A percentile compares a stretch with the other conserved stretches of the same genome.
phyloP scores from a whole-genome alignment of 2,797 vertebrate species.

The Semaprochilodus insignis region DNA sequence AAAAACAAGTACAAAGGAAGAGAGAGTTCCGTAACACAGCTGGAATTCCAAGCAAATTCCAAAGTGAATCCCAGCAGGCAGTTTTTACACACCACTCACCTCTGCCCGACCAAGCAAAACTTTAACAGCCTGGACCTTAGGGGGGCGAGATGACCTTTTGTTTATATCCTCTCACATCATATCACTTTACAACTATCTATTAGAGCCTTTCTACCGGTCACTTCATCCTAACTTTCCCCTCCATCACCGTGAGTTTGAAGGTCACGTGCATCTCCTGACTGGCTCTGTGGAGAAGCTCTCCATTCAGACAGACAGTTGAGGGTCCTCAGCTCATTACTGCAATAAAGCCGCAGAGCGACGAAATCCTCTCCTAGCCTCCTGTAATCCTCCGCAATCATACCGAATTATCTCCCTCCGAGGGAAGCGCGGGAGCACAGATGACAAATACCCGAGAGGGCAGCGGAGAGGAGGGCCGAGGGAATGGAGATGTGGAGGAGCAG shows the following conservation, averaged over 20 bases:
- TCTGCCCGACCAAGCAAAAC: slow-evolving; percentile 24
- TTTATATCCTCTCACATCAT: slow-evolving; percentile 22
- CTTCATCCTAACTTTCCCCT: slow-evolving; percentile 6
- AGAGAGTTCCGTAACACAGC: not conserved
- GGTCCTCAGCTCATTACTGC: slow-evolving; percentile 51
- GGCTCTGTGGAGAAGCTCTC: slow-evolving; percentile 3
- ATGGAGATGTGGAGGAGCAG: slow-evolving; percentile 16
- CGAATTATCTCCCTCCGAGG: slow-evolving; percentile 41
- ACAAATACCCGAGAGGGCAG: slow-evolving; percentile 46
- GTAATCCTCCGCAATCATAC: slow-evolving; percentile 57
- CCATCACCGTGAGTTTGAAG: slow-evolving; percentile 36
- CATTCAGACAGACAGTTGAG: slow-evolving; percentile 53
- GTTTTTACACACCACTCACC: slow-evolving; percentile 30
- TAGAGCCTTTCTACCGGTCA: slow-evolving; percentile 25
- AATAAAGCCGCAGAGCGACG: slow-evolving; percentile 41
- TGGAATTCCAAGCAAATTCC: slow-evolving; percentile 3
- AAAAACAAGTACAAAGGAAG: not conserved
- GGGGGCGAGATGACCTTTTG: slow-evolving; percentile 29
- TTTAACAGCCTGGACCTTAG: not conserved
- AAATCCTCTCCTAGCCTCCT: slow-evolving; percentile 51
- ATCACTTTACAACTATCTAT: slow-evolving; percentile 39
- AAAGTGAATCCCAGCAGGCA: not conserved
- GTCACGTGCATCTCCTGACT: slow-evolving; percentile 28
- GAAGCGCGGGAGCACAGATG: slow-evolving; percentile 40
- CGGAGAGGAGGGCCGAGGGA: slow-evolving; percentile 23